phyloP scores from a whole-genome alignment of 1,140 invertebrate species.

The Phortica variegata region DNA sequence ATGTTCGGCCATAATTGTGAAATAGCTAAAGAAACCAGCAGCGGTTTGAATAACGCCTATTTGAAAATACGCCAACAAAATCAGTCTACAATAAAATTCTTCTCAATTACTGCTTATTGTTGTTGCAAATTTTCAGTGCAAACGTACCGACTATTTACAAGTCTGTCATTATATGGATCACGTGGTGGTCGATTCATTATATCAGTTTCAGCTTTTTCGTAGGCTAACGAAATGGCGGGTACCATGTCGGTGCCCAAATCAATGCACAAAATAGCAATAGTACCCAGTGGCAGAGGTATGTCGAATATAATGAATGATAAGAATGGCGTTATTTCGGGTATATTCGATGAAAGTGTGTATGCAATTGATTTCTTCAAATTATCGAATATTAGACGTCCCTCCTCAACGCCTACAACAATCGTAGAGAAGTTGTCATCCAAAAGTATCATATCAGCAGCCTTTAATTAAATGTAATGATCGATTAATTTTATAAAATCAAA shows the following conservation, averaged over 20 bases:
- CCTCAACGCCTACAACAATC: constrained; percentile 98
- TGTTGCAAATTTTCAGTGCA: too few relatives aligned
- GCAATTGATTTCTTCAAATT: constrained; percentile 99
- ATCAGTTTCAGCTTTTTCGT: constrained; percentile 96
- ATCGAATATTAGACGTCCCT: constrained; percentile 98
- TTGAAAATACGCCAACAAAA: constrained; percentile 95
- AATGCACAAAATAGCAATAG: constrained; percentile 99
- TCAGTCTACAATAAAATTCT: constrained; percentile 69
- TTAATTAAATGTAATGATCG: too few relatives aligned
- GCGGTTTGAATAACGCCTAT: constrained; percentile 99
- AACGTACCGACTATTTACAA: constrained; percentile 97
- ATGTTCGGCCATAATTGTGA: constrained; percentile 97
- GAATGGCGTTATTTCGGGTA: constrained; percentile 99
- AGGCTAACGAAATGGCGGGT: constrained; percentile 97
- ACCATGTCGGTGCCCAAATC: constrained; percentile 99
- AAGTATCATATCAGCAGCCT: constrained; percentile 99
- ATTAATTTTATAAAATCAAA: too few relatives aligned
- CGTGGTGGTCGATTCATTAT: constrained; percentile 99
- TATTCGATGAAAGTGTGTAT: constrained; percentile 98
- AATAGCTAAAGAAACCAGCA: constrained; percentile 97
- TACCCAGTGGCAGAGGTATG: constrained; percentile 95
- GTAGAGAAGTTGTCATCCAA: constrained; percentile 99
- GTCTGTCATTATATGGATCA: constrained; percentile 93
- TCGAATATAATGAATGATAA: constrained; percentile 96
- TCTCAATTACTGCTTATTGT: too few relatives aligned